phyloP scores from a whole-genome alignment of 2,113 vertebrate species.

The Erythrolamprus reginae region DNA sequence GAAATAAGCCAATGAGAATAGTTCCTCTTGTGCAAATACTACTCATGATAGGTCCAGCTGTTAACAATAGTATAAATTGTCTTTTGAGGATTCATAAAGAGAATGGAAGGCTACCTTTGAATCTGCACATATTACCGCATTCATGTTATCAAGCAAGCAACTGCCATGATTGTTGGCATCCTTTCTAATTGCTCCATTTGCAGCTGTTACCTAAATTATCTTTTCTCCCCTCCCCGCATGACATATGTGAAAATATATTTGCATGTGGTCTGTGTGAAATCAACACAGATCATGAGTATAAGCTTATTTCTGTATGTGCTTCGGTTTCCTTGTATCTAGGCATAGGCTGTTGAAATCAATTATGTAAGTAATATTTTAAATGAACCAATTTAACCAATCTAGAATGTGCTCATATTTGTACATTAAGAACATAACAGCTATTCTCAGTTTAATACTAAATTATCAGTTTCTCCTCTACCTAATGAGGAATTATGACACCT shows the following conservation, averaged over 20 bases:
- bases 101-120: neutral
- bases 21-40: neutral
- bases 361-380: neutral
- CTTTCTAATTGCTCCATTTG: neutral
- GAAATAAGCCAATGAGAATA: neutral
- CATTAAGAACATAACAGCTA: constrained; percentile 66
- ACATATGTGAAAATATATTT: neutral
- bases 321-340: neutral
- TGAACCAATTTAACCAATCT: constrained; percentile 51
- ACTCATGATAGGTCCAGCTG: neutral
- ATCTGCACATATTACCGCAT: neutral
- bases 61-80: neutral
- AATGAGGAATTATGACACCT: constrained; percentile 63
- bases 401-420: constrained; percentile 48
- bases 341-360: neutral
- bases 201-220: neutral
- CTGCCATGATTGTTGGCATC: neutral
- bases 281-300: neutral
- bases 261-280: neutral
- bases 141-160: neutral
- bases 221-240: too few relatives aligned
- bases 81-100: neutral
- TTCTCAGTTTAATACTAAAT: constrained; percentile 66
- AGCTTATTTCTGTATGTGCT: neutral
- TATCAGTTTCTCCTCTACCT: constrained; percentile 67